Evolutionary conservation across 2,797 vertebrate genomes (phyloP).

Genomic region (Esox masquinongy): DNA sequence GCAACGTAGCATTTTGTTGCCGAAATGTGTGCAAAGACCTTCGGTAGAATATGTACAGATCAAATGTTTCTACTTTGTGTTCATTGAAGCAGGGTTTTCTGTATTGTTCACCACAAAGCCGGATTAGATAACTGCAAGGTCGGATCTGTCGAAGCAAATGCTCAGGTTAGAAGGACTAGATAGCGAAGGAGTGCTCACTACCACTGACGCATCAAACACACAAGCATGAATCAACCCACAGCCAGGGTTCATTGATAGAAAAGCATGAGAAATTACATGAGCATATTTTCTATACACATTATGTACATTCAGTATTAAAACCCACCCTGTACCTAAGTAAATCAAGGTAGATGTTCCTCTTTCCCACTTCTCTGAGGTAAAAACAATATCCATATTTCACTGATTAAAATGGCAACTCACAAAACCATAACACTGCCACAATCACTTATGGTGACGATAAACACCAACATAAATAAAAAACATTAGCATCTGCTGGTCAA

Average conservation of each 20-base stretch:
- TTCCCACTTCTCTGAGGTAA: background rate
- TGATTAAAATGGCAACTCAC: slow-evolving; percentile 23
- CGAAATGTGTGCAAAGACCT: background rate
- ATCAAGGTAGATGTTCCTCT: background rate
- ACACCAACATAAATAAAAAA: slow-evolving; percentile 35
- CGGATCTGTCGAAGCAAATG: background rate
- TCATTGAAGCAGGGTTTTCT: background rate
- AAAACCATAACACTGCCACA: slow-evolving; percentile 31
- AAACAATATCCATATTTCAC: background rate
- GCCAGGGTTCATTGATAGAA: background rate
- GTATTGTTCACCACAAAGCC: slow-evolving; percentile 2
- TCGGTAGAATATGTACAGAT: background rate
- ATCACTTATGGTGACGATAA: slow-evolving; percentile 45
- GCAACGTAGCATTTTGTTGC: background rate
- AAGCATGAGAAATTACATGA: background rate
- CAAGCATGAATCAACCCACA: background rate
- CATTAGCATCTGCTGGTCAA: slow-evolving; percentile 48
- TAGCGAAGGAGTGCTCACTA: background rate
- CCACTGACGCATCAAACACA: background rate
- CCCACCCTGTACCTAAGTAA: background rate
- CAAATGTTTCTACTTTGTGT: background rate
- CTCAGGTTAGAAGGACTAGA: slow-evolving; percentile 3
- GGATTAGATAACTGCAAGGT: slow-evolving; percentile 15
- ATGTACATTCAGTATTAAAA: background rate
- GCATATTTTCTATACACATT: background rate